Evolutionary conservation across 2,888 invertebrate species (phyloP).

Genomic region (Galerucella calmariensis): DNA sequence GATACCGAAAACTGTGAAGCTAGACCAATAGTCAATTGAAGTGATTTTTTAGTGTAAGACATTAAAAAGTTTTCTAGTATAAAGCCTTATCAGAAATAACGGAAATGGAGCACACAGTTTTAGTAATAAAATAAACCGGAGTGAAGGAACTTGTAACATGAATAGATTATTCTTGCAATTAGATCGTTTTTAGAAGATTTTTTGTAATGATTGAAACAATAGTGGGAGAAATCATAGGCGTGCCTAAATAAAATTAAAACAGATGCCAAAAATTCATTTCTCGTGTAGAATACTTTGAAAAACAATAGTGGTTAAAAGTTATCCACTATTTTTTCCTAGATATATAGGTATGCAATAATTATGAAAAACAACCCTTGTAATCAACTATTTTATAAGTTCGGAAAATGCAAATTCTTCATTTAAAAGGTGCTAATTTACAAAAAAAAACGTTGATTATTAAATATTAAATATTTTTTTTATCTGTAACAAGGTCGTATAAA

Average conservation of each 20-base stretch:
- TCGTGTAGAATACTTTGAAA: too few relatives aligned
- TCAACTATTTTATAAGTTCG: too few relatives aligned
- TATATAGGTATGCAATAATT: too few relatives aligned
- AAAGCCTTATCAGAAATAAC: slow-evolving; percentile 2
- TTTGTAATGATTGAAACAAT: background rate
- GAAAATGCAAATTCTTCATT: too few relatives aligned
- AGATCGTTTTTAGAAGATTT: slow-evolving; percentile 5
- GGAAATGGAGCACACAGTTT: slow-evolving; percentile 5
- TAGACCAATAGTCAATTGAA: background rate
- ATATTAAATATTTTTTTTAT: background rate
- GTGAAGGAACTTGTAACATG: slow-evolving; percentile 12
- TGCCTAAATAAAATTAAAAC: background rate
- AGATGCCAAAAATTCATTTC: too few relatives aligned
- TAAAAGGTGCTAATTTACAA: too few relatives aligned
- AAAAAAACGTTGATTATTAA: background rate
- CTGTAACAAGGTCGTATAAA: background rate
- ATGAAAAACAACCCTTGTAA: too few relatives aligned
- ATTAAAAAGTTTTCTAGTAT: background rate
- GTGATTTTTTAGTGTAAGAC: background rate
- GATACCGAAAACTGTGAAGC: background rate
- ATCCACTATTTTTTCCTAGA: too few relatives aligned
- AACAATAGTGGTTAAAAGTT: too few relatives aligned
- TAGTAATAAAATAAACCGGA: slow-evolving; percentile 9
- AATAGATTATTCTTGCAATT: slow-evolving; percentile 17
- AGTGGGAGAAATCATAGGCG: background rate